Conservation (phyloP, 2,888 invertebrate genomes). For the Amphipoea oculea region DNA sequence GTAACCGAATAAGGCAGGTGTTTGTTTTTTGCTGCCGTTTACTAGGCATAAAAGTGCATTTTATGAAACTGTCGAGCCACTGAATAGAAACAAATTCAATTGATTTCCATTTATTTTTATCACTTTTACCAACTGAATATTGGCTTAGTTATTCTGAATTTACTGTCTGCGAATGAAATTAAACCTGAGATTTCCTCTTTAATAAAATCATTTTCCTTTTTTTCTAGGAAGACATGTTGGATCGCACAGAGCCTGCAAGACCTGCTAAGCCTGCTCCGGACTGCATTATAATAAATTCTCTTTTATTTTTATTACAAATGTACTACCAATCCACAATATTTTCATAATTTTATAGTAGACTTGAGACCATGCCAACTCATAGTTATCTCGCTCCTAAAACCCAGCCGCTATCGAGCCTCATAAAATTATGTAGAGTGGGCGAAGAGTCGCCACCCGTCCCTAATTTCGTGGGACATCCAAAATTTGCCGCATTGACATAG, state of each 20-base stretch:
- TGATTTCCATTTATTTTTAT: neutral
- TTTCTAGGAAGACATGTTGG: slow-evolving; percentile 52
- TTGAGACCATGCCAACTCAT: slow-evolving; percentile 74
- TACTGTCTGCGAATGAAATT: neutral
- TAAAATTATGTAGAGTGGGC: slow-evolving; percentile 72
- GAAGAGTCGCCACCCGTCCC: slow-evolving; percentile 62
- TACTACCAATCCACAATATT: slow-evolving; percentile 69
- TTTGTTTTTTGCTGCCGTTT: slow-evolving; percentile 10
- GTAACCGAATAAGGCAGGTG: slow-evolving; percentile 27
- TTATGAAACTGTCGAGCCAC: neutral
- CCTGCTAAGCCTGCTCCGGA: slow-evolving; percentile 38
- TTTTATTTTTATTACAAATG: slow-evolving; percentile 72
- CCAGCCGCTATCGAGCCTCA: slow-evolving; percentile 67
- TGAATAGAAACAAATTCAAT: neutral
- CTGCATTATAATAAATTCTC: slow-evolving; percentile 70
- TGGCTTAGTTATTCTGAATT: neutral
- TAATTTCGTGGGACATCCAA: slow-evolving; percentile 62
- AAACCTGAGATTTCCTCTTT: neutral
- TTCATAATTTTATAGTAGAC: slow-evolving; percentile 76
- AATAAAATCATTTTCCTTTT: slow-evolving; percentile 34
- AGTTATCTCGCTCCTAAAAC: slow-evolving; percentile 74
- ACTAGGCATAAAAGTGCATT: neutral
- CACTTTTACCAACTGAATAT: neutral
- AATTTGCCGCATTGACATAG: slow-evolving; percentile 54
- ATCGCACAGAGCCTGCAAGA: slow-evolving; percentile 26